Conservation (phyloP, 2,113 vertebrate genomes). For the Passer montanus region DNA sequence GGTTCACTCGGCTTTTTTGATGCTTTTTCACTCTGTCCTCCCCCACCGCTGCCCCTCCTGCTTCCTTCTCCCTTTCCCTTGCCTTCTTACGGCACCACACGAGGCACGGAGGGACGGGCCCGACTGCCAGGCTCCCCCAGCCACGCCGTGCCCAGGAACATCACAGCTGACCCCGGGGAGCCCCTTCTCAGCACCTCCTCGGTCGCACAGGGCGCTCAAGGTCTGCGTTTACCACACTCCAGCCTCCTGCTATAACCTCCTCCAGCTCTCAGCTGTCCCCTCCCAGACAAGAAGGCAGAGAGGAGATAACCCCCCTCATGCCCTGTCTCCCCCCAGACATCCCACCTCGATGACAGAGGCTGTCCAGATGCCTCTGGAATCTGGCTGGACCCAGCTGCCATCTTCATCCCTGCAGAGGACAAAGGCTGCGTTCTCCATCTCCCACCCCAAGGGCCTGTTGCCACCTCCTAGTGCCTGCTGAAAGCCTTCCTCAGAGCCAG, state of each 20-base stretch:
- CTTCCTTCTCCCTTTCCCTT: neutral
- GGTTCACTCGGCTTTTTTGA: conserved; percentile 37
- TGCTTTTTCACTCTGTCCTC: neutral
- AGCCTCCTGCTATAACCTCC: neutral
- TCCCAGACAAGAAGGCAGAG: conserved; percentile 3
- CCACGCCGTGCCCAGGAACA: neutral
- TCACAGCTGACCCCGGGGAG: neutral
- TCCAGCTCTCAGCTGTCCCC: neutral
- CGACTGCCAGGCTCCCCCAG: conserved; percentile 4
- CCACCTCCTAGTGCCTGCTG: conserved; percentile 76
- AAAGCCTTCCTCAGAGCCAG: conserved; percentile 72
- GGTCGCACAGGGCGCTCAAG: neutral
- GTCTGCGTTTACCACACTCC: neutral
- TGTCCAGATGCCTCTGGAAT: conserved; percentile 82
- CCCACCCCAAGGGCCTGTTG: conserved; percentile 67
- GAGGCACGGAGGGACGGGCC: conserved; percentile 70
- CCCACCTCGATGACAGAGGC: conserved; percentile 70
- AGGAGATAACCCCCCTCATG: neutral
- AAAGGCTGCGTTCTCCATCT: conserved; percentile 48
- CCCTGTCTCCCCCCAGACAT: neutral
- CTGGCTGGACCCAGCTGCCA: conserved; percentile 1
- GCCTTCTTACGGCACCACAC: neutral
- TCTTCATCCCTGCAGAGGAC: conserved; percentile 23
- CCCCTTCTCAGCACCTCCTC: neutral
- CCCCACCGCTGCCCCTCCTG: neutral